Percentiles rank a stretch among this genome's conserved stretches.
Conservation (phyloP, 2,888 invertebrate genomes). For the Diplolepis rosae region DNA sequence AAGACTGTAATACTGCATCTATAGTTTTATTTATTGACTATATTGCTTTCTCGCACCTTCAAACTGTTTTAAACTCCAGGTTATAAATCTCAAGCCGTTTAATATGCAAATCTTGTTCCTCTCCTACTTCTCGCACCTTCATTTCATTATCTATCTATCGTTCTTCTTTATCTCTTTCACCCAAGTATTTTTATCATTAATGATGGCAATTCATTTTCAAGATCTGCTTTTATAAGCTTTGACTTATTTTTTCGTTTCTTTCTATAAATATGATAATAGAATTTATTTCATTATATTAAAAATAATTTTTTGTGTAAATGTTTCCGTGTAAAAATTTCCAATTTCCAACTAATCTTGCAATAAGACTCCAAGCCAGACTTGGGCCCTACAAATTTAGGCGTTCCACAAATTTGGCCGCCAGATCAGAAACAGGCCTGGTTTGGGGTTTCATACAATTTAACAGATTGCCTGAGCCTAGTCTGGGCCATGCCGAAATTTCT, state of each 20-base stretch:
- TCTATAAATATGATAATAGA: too few relatives aligned
- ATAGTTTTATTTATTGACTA: slow-evolving; percentile 62
- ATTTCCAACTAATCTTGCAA: too few relatives aligned
- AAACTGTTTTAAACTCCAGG: slow-evolving; percentile 56
- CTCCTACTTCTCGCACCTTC: slow-evolving; percentile 42
- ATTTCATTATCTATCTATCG: neutral
- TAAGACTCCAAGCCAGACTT: too few relatives aligned
- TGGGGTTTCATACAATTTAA: too few relatives aligned
- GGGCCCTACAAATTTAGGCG: too few relatives aligned
- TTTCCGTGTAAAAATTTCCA: too few relatives aligned
- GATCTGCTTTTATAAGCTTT: neutral
- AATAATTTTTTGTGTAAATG: too few relatives aligned
- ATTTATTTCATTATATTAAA: too few relatives aligned
- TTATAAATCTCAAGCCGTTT: slow-evolving; percentile 73
- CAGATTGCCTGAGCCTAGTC: too few relatives aligned
- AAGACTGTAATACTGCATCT: neutral
- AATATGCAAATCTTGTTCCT: slow-evolving; percentile 71
- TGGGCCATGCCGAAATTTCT: too few relatives aligned
- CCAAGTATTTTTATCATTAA: slow-evolving; percentile 11
- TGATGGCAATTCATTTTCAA: neutral
- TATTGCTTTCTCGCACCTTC: slow-evolving; percentile 62
- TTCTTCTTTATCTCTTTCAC: neutral
- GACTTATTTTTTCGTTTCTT: neutral
- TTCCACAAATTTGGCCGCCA: too few relatives aligned
- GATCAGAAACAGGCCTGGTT: too few relatives aligned